These are phyloP conservation scores for Scatophagus argus DNA, from an alignment of 2,113 vertebrate genomes.

Conservation along the genomic window DNA sequence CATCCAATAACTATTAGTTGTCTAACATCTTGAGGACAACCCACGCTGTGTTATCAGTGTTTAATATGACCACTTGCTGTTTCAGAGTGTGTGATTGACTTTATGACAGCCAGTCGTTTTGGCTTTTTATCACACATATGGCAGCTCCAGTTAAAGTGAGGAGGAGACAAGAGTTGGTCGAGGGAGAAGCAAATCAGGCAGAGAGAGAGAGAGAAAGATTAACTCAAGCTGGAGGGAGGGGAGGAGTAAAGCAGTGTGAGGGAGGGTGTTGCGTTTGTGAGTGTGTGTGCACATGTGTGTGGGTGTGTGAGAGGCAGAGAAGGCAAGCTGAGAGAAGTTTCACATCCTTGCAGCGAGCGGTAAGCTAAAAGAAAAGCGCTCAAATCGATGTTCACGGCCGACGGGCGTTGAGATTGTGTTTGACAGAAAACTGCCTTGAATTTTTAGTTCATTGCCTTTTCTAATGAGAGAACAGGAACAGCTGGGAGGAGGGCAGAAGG, in stretches of 20 bases:
- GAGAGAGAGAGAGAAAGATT: slow-evolving; percentile 23
- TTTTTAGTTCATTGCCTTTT: slow-evolving; percentile 20
- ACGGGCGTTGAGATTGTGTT: not conserved
- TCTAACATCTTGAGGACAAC: not conserved
- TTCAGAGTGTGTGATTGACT: slow-evolving; percentile 36
- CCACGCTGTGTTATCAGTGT: slow-evolving; percentile 18
- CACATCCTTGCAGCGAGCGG: slow-evolving; percentile 49
- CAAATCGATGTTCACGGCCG: not conserved
- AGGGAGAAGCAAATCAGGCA: slow-evolving; percentile 41
- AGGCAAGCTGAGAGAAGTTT: slow-evolving; percentile 52
- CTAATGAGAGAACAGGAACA: slow-evolving; percentile 18
- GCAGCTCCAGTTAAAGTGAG: slow-evolving; percentile 21
- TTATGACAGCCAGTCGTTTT: slow-evolving; percentile 34
- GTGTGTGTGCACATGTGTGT: slow-evolving; percentile 48
- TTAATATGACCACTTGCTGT: slow-evolving; percentile 19
- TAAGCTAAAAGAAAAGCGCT: slow-evolving; percentile 51
- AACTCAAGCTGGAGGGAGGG: slow-evolving; percentile 16
- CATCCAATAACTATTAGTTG: not conserved
- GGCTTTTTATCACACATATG: slow-evolving; percentile 35
- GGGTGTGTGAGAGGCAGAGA: slow-evolving; percentile 44
- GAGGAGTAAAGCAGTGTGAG: slow-evolving; percentile 63
- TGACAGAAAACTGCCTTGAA: not conserved
- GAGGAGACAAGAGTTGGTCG: slow-evolving; percentile 38
- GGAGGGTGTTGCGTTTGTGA: slow-evolving; percentile 57
- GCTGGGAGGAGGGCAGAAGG: slow-evolving; percentile 18